A percentile compares a stretch with the other conserved stretches of the same genome.
Conservation (phyloP, 1,140 invertebrate species). For the Drosophila nannoptera region DNA sequence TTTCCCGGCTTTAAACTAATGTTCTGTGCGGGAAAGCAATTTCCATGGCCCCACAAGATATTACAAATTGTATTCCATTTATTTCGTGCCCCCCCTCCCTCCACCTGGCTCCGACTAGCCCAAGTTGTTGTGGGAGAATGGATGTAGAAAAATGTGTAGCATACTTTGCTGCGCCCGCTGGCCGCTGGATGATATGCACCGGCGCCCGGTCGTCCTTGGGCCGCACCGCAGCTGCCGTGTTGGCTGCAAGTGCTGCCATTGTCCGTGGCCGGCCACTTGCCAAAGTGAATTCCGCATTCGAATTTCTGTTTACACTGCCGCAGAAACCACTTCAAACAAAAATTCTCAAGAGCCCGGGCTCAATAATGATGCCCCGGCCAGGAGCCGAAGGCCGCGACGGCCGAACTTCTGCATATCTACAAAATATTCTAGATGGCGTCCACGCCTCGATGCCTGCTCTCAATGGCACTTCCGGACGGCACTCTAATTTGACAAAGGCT, state of each 20-base stretch:
- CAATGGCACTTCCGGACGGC: constrained; percentile 1
- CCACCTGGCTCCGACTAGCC: not conserved
- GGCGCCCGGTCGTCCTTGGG: constrained; percentile 57
- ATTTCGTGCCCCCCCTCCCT: not conserved
- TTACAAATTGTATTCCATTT: constrained; percentile 4
- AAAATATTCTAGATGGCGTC: constrained; percentile 1
- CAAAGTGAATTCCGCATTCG: constrained; percentile 44
- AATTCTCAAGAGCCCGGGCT: constrained; percentile 54
- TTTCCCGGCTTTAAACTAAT: not conserved
- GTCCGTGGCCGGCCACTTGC: constrained; percentile 35
- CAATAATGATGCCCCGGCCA: constrained; percentile 55
- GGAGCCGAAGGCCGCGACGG: constrained; percentile 32
- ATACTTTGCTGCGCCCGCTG: constrained; percentile 29
- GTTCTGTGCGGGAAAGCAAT: not conserved
- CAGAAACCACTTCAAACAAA: constrained; percentile 57
- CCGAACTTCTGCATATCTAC: constrained; percentile 8
- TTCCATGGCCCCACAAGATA: not conserved
- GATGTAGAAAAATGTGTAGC: constrained; percentile 28
- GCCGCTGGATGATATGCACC: constrained; percentile 27
- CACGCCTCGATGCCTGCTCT: not conserved
- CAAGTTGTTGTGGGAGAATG: constrained; percentile 3
- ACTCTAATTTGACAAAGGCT: constrained; percentile 30
- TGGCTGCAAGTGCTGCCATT: constrained; percentile 29
- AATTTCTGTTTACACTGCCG: constrained; percentile 49
- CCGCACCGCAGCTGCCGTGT: no score